Evolutionary conservation across 2,113 vertebrate species (phyloP).

Genomic region (Protomyctophum bolini): DNA sequence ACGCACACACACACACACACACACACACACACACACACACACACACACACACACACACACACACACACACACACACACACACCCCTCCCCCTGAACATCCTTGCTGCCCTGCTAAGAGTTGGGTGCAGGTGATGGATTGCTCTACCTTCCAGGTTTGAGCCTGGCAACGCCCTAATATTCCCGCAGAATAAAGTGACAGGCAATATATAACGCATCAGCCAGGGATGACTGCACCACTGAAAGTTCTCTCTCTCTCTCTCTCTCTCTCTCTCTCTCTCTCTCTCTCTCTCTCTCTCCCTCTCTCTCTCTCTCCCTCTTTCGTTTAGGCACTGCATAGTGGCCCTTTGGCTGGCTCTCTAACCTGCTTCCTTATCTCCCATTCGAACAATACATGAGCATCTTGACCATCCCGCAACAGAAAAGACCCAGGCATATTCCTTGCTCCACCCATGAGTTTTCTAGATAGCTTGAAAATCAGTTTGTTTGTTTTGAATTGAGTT

Average conservation of each 20-base stretch:
- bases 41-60: background rate
- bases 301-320: background rate
- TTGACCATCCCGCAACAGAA: too few species aligned
- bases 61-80: background rate
- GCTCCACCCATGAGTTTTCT: too few species aligned
- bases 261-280: constrained; percentile 37
- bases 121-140: constrained; percentile 77
- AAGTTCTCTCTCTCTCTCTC: constrained; percentile 40
- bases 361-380: too few species aligned
- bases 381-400: too few species aligned
- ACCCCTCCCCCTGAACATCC: background rate
- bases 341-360: too few species aligned
- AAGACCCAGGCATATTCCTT: too few species aligned
- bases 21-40: background rate
- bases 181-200: constrained; percentile 79
- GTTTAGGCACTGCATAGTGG: too few species aligned
- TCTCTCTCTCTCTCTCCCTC: constrained; percentile 3
- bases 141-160: constrained; percentile 76
- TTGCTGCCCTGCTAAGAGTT: constrained; percentile 29
- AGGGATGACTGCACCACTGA: constrained; percentile 68
- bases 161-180: constrained; percentile 80
- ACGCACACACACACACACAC: background rate
- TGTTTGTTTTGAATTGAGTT: too few species aligned
- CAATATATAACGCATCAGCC: constrained; percentile 82
- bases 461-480: too few species aligned